Conservation (phyloP, 2,113 vertebrate genomes). For the Okapia johnstoni region DNA sequence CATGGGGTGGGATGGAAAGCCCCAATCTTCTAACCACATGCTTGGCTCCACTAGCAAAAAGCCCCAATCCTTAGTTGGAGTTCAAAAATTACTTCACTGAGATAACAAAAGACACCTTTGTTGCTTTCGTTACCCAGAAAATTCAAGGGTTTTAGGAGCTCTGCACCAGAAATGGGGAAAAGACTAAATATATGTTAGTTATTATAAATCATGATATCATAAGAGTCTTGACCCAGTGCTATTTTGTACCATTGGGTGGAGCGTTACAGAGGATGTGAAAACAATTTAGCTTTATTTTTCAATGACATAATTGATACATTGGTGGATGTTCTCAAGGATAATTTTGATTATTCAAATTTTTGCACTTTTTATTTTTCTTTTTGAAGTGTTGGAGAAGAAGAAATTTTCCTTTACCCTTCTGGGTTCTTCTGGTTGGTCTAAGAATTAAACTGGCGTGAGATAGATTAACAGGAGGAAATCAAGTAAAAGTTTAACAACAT, state of each 20-base stretch:
- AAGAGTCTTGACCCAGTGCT: background rate
- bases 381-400: background rate
- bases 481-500: background rate
- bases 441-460: background rate
- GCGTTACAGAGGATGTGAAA: background rate
- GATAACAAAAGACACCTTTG: background rate
- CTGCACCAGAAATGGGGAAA: background rate
- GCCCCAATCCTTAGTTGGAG: background rate
- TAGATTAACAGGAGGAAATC: background rate
- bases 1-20: background rate
- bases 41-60: background rate
- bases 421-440: background rate
- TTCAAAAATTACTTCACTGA: background rate
- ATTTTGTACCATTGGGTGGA: background rate
- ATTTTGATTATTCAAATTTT: background rate
- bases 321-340: background rate
- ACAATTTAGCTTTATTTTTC: background rate
- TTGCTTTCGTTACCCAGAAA: background rate
- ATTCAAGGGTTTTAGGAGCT: background rate
- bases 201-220: background rate
- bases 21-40: background rate
- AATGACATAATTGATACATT: background rate
- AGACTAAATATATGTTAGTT: background rate
- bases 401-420: background rate
- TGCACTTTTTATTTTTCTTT: background rate